Evolutionary conservation across 1,140 invertebrate genomes (phyloP), one percentile per base, ranked within the genome.

Genomic region (Lordiphosa clarofinis): DNA sequence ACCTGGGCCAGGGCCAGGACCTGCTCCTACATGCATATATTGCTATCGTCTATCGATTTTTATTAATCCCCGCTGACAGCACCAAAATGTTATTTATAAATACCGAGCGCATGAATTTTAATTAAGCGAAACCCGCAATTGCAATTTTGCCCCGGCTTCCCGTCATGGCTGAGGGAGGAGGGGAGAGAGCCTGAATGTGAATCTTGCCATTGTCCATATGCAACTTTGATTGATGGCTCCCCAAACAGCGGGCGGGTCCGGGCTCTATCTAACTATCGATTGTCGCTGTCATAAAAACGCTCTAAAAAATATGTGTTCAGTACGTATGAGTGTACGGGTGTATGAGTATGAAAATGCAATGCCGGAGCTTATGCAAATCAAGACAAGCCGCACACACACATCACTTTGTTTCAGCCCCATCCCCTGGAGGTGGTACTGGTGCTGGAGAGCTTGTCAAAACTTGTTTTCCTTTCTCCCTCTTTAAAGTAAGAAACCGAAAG

Each of bases 211-310:
- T 75, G 67, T 66, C 79, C 72, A 82, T 76, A 82, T 81, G 76
- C 76, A 81, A 81, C 64, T 75, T 82, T 81, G 76, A 81, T 81
- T 81, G 76, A 81, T 81, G 67, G 58, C 47, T 73, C 67, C 67
- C 72, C 58, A 33, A 60, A 58, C 67, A 58, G 49, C 54, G 40
- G 49, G 59, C 52, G 8, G 6, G 24, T 4, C 13, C 12, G n/a
- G 21, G 28, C 6, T 13, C 61, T 24, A 9, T 10, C 63, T n/a
- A 70, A 61, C 72, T 76, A 81, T 81, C 78, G 76, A 81, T 81
- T 81, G 76, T 82, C 76, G 72, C 68, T 73, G 78, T 84, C 76
- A 81, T 81, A 82, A 81, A 81, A 82, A 68, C 60, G 58, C 61
- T 52, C 64, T 57, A 56, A 81, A 62, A 66, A 56, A 59, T 52